Conservation (phyloP, 1,140 invertebrate species). For the Psix sp. region DNA sequence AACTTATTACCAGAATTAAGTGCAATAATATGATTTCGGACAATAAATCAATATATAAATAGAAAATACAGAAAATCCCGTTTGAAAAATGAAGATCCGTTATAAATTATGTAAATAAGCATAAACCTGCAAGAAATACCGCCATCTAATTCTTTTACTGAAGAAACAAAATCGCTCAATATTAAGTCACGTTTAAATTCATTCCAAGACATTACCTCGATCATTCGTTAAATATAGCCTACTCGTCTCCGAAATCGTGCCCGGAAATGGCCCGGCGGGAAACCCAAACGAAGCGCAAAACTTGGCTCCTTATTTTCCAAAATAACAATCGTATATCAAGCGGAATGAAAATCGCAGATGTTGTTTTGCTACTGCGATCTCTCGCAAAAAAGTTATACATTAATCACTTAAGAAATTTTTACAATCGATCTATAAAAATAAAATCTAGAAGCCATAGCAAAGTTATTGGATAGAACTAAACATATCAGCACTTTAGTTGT, state of each 20-base stretch:
- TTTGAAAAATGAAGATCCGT: no score
- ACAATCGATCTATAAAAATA: no score
- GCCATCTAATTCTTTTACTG: no score
- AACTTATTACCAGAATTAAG: no score
- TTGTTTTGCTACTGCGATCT: constrained; percentile 29
- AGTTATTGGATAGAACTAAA: no score
- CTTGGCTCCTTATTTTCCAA: constrained; percentile 11
- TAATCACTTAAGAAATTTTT: constrained; percentile 33
- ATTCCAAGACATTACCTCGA: constrained; percentile 7
- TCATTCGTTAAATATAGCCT: constrained; percentile 1
- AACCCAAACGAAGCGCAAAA: constrained; percentile 2
- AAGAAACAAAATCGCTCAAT: constrained; percentile 22
- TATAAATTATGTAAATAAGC: no score
- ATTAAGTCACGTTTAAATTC: background rate
- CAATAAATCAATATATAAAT: no score
- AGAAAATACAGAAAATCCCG: no score
- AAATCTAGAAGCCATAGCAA: no score
- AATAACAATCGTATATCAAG: constrained; percentile 41
- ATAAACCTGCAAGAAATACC: no score
- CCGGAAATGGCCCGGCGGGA: background rate
- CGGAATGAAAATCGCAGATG: constrained; percentile 22
- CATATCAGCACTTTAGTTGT: no score
- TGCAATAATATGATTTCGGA: no score
- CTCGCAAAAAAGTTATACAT: constrained; percentile 36
- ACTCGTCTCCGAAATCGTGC: constrained; percentile 1